Percentiles rank a stretch among this genome's conserved stretches.
These are phyloP conservation scores for Holothuria leucospilota DNA, from an alignment of 53 echinoderm and acorn worm genomes.

Conservation along the genomic window DNA sequence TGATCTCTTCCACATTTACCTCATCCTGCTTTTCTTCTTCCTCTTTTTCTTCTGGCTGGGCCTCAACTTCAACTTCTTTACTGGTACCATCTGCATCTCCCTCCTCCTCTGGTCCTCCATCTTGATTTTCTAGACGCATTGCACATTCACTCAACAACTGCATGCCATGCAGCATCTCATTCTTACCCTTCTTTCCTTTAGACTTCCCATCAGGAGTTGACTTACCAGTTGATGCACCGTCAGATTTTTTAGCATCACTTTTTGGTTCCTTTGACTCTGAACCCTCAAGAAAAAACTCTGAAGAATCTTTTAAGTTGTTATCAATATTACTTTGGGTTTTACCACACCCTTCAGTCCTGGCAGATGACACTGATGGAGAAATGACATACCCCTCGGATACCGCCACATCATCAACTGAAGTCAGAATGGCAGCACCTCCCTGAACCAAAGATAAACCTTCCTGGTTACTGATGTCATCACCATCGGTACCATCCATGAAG, in stretches of 20 bases:
- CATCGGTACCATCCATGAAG: slow-evolving; percentile 47
- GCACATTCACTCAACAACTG: slow-evolving; percentile 51
- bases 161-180: slow-evolving; percentile 52
- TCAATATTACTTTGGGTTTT: not conserved
- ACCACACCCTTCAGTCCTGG: not conserved
- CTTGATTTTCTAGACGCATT: slow-evolving; percentile 45
- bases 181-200: slow-evolving; percentile 50
- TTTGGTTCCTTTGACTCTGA: slow-evolving; percentile 16
- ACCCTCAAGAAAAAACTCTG: slow-evolving; percentile 14
- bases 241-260: not conserved
- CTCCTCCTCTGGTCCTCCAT: slow-evolving; percentile 39
- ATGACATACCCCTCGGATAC: slow-evolving; percentile 17
- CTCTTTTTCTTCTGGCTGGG: not conserved
- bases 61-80: not conserved
- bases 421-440: slow-evolving; percentile 44
- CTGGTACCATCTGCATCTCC: not conserved
- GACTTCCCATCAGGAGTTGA: slow-evolving; percentile 39
- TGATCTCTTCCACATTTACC: not conserved
- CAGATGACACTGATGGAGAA: not conserved
- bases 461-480: slow-evolving; percentile 34
- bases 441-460: slow-evolving; percentile 41
- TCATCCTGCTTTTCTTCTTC: not conserved
- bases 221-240: slow-evolving; percentile 30
- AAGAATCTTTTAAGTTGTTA: not conserved
- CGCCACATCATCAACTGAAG: slow-evolving; percentile 29